Evolutionary conservation across 2,113 vertebrate species (phyloP), one percentile per base, ranked within the genome.

Genomic region (Sisor rabdophorus): DNA sequence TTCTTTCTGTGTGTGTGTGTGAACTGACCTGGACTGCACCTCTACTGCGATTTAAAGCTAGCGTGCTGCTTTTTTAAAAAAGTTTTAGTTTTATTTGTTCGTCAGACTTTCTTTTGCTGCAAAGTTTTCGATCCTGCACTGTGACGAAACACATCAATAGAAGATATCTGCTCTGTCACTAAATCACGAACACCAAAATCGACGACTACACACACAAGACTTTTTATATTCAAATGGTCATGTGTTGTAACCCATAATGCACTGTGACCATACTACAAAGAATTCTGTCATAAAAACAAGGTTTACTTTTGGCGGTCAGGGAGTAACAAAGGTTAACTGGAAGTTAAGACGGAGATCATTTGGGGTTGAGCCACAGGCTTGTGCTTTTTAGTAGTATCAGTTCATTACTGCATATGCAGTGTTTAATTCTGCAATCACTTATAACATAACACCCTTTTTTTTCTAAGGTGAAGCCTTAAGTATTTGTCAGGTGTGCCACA

Each of bases 11-110:
- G 10, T 4, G 7, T 19, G 6, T 4, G 22, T 11, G 9, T 65
- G 6, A 47, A 26, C 77, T 83, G 80, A 83, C 78, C 84, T 85
- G 63, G 71, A 84, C 75, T 59, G 74, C 59, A 26, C 22, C 12
- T 47, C 40, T 22, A 13, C 5, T 1, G 19, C 2, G 4, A 40
- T 12, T 19, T 47, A 20, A 63, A 2, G 30, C 12, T 11, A 15
- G 61, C 36, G 6, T 22, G 61, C 40, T 22, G 11, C 36, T 44
- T 64, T 13, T 15, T 24, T 13, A 24, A 64, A 48, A 8, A 48
- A 22, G 40, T 16, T 50, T 68, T 24, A 10, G n/a, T 16, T 47
- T 0, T 4, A 69, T 2, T 11, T 11, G 24, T 69, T 52, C 11
- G 36, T 52, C 65, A 50, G 47, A 68, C 47, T 2, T 24, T 67